These are phyloP conservation scores for Lumbricus terrestris DNA, from an alignment of 2,888 invertebrate genomes.

Conservation along the genomic window DNA sequence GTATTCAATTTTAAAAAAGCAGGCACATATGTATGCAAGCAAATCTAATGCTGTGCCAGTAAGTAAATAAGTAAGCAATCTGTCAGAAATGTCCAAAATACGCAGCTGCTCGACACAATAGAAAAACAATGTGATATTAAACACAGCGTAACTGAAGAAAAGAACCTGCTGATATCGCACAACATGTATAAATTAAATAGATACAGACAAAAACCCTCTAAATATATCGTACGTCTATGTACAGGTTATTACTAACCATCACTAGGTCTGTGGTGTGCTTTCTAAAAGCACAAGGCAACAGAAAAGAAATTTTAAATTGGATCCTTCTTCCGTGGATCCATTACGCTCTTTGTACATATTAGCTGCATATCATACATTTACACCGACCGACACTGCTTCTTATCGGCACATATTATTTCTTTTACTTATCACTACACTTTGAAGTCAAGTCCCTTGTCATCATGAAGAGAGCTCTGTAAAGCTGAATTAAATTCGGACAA, in stretches of 20 bases:
- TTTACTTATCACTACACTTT: background rate
- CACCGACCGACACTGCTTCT: background rate
- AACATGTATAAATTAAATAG: background rate
- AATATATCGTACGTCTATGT: background rate
- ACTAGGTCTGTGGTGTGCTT: background rate
- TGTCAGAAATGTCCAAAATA: background rate
- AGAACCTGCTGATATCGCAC: background rate
- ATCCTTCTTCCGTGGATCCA: background rate
- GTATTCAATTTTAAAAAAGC: background rate
- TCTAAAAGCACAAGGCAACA: background rate
- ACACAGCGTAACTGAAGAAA: background rate
- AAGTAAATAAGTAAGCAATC: background rate
- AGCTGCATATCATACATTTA: background rate
- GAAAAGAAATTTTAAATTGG: background rate
- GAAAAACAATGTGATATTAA: background rate
- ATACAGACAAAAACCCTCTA: background rate
- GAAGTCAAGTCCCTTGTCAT: background rate
- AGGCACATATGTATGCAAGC: background rate
- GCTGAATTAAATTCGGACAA: background rate
- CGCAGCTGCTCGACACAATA: background rate
- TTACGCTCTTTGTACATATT: background rate
- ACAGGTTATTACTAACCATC: background rate
- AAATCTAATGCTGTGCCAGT: background rate
- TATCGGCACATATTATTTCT: no score
- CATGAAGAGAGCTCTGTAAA: background rate